Evolutionary conservation across 1,140 invertebrate genomes (phyloP).

Genomic region (Drosophila baimaii): DNA sequence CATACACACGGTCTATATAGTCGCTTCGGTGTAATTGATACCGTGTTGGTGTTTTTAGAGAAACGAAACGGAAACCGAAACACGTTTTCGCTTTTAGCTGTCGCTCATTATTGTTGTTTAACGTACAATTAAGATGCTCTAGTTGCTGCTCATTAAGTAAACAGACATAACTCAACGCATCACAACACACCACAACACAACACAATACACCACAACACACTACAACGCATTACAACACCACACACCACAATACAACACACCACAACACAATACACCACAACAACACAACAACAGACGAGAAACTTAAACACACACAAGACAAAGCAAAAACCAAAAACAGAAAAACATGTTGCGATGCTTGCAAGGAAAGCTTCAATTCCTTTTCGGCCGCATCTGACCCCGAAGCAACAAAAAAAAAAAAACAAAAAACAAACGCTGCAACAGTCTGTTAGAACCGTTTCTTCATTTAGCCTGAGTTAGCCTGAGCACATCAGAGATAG

Average conservation of each 20-base stretch:
- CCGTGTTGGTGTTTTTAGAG: conserved; percentile 53
- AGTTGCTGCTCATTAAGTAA: conserved; percentile 52
- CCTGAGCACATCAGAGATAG: conserved; percentile 52
- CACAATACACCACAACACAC: no score
- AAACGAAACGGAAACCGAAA: conserved; percentile 21
- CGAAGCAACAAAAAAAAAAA: conserved; percentile 4
- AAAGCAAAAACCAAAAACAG: conserved; percentile 14
- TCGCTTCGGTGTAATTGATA: conserved; percentile 40
- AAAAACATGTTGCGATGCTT: conserved; percentile 27
- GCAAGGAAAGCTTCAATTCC: conserved; percentile 51
- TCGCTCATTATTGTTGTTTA: conserved; percentile 75
- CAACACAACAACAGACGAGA: conserved; percentile 10
- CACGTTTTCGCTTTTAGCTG: conserved; percentile 45
- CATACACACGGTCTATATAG: conserved; percentile 28
- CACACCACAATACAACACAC: no score
- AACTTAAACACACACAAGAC: not conserved
- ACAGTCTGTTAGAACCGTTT: conserved; percentile 35
- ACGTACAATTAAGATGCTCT: conserved; percentile 58
- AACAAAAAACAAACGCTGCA: no score
- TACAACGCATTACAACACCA: no score
- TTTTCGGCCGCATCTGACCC: conserved; percentile 43
- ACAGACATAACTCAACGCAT: no score
- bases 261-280: conserved; percentile 7
- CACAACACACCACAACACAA: conserved; percentile 2
- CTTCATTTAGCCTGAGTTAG: conserved; percentile 51